Conservation (phyloP, 2,888 invertebrate species). For the Sminthurinus aureus region DNA sequence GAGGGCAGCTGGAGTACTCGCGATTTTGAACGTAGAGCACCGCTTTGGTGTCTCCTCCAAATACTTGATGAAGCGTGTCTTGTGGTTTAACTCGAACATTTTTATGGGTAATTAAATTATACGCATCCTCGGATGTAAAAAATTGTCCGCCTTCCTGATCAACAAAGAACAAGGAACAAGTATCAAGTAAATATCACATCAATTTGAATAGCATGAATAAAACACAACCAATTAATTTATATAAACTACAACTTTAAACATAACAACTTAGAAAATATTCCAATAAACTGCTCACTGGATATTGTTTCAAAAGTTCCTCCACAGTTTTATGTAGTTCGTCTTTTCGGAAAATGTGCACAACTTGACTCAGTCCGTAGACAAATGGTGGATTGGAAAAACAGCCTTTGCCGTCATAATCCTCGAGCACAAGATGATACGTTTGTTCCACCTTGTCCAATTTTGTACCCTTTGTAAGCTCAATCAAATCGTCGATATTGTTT, state of each 20-base stretch:
- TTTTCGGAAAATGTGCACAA: constrained; percentile 23
- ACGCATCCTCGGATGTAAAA: constrained; percentile 20
- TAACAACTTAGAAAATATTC: background rate
- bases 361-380: constrained; percentile 40
- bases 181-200: background rate
- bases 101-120: constrained; percentile 28
- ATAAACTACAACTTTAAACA: too few species aligned
- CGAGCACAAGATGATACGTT: constrained; percentile 27
- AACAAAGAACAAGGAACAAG: background rate
- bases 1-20: background rate
- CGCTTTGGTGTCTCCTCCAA: constrained; percentile 14
- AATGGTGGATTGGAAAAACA: constrained; percentile 34
- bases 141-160: constrained; percentile 29
- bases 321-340: constrained; percentile 29
- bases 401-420: constrained; percentile 36
- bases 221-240: background rate
- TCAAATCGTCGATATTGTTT: constrained; percentile 39
- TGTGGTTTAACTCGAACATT: constrained; percentile 24
- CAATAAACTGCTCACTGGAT: constrained; percentile 24
- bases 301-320: constrained; percentile 24
- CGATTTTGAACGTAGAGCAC: constrained; percentile 33
- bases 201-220: background rate
- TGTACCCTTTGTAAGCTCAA: background rate
- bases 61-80: constrained; percentile 19
- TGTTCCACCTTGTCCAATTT: background rate